phyloP scores from a whole-genome alignment of 2,888 invertebrate species.

The Caenorhabditis sp. region DNA sequence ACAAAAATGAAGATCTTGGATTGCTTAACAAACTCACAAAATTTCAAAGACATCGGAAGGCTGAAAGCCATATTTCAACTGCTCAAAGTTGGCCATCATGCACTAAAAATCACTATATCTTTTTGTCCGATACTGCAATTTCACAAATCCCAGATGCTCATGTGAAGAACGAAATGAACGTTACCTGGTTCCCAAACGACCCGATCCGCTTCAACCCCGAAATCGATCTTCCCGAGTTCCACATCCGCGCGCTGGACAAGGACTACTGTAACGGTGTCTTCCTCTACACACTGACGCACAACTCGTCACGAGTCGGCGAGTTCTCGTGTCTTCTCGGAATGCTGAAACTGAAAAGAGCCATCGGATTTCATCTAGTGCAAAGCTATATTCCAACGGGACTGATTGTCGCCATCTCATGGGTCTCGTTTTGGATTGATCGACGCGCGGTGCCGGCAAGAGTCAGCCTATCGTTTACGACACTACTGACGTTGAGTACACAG shows the following conservation, averaged over 20 bases:
- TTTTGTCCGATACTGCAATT: too few relatives aligned
- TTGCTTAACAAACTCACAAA: too few relatives aligned
- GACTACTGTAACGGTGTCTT: constrained; percentile 80
- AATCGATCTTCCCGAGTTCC: constrained; percentile 77
- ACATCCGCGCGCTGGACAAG: constrained; percentile 74
- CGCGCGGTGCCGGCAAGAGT: constrained; percentile 75
- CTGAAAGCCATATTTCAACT: too few relatives aligned
- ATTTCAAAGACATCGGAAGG: too few relatives aligned
- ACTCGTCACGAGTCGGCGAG: constrained; percentile 76
- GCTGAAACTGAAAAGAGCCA: constrained; percentile 84
- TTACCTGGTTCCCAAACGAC: constrained; percentile 77
- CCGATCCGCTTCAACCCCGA: constrained; percentile 78
- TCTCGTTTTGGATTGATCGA: constrained; percentile 75
- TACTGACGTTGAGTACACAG: constrained; percentile 76
- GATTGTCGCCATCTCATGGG: constrained; percentile 77
- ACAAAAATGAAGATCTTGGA: too few relatives aligned
- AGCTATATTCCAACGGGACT: constrained; percentile 76
- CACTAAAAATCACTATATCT: too few relatives aligned
- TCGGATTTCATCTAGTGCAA: constrained; percentile 86
- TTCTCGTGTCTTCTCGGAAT: constrained; percentile 77
- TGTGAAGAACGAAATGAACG: constrained; percentile 79
- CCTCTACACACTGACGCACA: constrained; percentile 78
- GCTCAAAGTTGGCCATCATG: too few relatives aligned
- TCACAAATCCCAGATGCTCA: constrained; percentile 76
- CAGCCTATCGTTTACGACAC: constrained; percentile 74